Evolutionary conservation across 2,888 invertebrate species (phyloP), one percentile per base, ranked within the genome.

Genomic region (Chloromyia formosa): DNA sequence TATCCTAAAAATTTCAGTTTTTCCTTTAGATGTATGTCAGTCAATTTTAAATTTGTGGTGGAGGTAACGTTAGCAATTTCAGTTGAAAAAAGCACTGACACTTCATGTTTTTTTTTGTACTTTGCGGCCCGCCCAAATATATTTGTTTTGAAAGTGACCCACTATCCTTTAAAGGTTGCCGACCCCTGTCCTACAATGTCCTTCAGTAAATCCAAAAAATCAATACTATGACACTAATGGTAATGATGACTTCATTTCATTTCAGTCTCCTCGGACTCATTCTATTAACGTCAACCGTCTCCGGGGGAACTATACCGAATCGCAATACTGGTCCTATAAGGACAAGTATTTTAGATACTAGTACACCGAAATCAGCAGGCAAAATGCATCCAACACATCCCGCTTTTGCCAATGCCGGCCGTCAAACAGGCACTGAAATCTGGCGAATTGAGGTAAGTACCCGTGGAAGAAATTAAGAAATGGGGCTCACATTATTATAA

Each of bases 391-490:
- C 91, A 76, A 93, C 92, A 1, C 89, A 91, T 80, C 86, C 91
- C 76, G 93, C 92, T 2, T 94, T 94, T 82, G 89, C 86, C 74
- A 89, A 89, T 77, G 90, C 92, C 62, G 94, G 94, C 1, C 86
- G 88, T 81, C 85, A 86, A 64, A 88, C 90, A 5, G 94, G 94
- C 0, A 80, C 93, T 0, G 91, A 93, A 84, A 89, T 94, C 79
- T 94, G 94, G 94, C 88, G 94, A 82, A 90, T 94, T 77, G 94
- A 94, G 89, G 94, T 94, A 83, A 87, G 87, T 83, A 4, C 27
- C 2, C 27, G 7, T n/a, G n/a, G n/a, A n/a, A n/a, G n/a, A n/a
- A n/a, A n/a, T n/a, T n/a, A n/a, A n/a, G n/a, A n/a, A n/a, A n/a
- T n/a, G n/a, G n/a, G n/a, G n/a, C n/a, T n/a, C n/a, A n/a, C n/a